These are phyloP conservation scores for Lithophane socia DNA, from an alignment of 2,888 invertebrate species.

Conservation along the genomic window DNA sequence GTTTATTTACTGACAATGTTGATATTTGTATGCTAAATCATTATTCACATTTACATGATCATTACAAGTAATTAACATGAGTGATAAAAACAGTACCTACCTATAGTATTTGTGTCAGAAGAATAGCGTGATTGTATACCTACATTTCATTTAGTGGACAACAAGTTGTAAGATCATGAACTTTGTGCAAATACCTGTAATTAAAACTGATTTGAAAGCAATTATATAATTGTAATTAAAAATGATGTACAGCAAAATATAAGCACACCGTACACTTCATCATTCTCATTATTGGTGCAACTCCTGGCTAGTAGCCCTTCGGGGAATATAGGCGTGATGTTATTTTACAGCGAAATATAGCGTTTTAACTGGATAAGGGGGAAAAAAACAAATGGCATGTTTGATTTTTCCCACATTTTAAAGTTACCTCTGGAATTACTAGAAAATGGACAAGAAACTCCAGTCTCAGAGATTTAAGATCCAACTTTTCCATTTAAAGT, in stretches of 20 bases:
- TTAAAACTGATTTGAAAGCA: neutral
- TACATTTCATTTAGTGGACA: neutral
- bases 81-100: constrained; percentile 3
- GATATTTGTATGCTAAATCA: constrained; percentile 13
- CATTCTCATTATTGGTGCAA: too few species aligned
- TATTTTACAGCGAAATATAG: neutral
- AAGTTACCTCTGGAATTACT: neutral
- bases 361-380: neutral
- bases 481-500: neutral
- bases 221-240: too few species aligned
- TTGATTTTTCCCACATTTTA: too few species aligned
- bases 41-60: constrained; percentile 10
- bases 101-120: neutral
- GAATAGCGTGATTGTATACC: neutral
- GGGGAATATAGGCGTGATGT: too few species aligned
- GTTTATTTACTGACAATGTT: constrained; percentile 39
- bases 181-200: neutral
- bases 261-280: too few species aligned
- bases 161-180: neutral
- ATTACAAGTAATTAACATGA: constrained; percentile 23
- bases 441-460: neutral
- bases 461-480: neutral
- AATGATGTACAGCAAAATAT: constrained; percentile 2
- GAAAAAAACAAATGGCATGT: neutral
- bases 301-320: too few species aligned